These are phyloP conservation scores for Zosterops borbonicus DNA, from an alignment of 2,113 vertebrate species.

Conservation along the genomic window DNA sequence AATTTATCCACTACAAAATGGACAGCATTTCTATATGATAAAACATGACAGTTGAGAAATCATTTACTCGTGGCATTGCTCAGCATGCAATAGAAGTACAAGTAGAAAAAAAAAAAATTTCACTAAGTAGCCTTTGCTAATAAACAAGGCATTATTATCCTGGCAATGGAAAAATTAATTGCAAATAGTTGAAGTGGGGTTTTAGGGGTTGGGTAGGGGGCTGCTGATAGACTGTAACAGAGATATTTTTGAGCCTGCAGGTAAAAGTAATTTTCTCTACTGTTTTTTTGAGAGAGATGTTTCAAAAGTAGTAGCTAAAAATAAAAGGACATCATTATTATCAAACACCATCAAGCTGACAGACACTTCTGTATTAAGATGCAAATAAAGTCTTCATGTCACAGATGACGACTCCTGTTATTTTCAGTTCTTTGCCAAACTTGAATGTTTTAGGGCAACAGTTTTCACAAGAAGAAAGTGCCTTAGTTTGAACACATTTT, in stretches of 20 bases:
- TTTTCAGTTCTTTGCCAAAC: slow-evolving; percentile 14
- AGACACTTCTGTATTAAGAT: not conserved
- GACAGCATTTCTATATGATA: not conserved
- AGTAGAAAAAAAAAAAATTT: not conserved
- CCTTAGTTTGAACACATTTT: not conserved
- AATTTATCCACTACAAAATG: not conserved
- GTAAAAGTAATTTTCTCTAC: not conserved
- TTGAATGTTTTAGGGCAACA: not conserved
- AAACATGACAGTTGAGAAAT: not conserved
- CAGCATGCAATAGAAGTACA: not conserved
- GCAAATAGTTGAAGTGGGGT: not conserved
- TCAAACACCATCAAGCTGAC: slow-evolving; percentile 2
- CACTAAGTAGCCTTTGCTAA: not conserved
- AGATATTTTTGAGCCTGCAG: not conserved
- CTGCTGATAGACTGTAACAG: not conserved
- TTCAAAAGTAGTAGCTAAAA: slow-evolving; percentile 1
- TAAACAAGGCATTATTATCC: not conserved
- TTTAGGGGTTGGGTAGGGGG: not conserved
- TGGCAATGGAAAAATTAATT: not conserved
- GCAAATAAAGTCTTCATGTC: not conserved
- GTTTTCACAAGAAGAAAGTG: not conserved
- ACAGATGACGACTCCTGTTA: not conserved
- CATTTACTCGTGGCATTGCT: not conserved
- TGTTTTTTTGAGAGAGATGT: not conserved
- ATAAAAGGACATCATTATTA: not conserved